phyloP scores from a whole-genome alignment of 2,888 invertebrate species.

The Philaethria dido region DNA sequence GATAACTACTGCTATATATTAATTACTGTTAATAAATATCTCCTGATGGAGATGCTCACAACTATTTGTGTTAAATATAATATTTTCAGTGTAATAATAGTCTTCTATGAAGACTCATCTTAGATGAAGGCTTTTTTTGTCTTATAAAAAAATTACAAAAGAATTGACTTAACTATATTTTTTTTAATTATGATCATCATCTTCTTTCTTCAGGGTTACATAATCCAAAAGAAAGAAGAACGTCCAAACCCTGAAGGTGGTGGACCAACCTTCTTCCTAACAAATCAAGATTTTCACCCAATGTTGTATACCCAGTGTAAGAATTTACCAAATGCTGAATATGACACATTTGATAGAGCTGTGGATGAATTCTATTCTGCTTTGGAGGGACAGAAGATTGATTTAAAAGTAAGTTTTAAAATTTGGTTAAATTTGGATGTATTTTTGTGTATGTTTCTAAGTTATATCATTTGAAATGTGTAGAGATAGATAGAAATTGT shows the following conservation, averaged over 20 bases:
- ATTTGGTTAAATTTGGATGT: background rate
- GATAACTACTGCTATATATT: too few relatives aligned
- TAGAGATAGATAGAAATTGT: too few relatives aligned
- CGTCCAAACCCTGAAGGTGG: slow-evolving; percentile 81
- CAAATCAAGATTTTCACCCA: slow-evolving; percentile 98
- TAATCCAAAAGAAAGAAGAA: slow-evolving; percentile 93
- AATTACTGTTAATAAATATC: too few relatives aligned
- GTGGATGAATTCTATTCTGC: slow-evolving; percentile 98
- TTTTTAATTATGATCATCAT: too few relatives aligned
- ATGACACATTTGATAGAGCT: slow-evolving; percentile 91
- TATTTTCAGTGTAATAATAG: too few relatives aligned
- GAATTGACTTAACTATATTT: too few relatives aligned
- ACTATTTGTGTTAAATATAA: too few relatives aligned
- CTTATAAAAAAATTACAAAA: too few relatives aligned
- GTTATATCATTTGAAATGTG: background rate
- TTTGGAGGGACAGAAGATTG: slow-evolving; percentile 96
- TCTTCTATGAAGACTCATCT: too few relatives aligned
- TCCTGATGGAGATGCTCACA: too few relatives aligned
- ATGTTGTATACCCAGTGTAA: slow-evolving; percentile 90
- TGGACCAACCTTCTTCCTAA: slow-evolving; percentile 84
- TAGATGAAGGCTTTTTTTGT: too few relatives aligned
- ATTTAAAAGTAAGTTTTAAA: slow-evolving; percentile 86
- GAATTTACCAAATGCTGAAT: slow-evolving; percentile 84
- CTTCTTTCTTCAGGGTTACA: slow-evolving; percentile 86
- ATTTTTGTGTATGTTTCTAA: background rate